Conservation (phyloP, 1,140 invertebrate species). For the Pseudomyrmex pallidus region DNA sequence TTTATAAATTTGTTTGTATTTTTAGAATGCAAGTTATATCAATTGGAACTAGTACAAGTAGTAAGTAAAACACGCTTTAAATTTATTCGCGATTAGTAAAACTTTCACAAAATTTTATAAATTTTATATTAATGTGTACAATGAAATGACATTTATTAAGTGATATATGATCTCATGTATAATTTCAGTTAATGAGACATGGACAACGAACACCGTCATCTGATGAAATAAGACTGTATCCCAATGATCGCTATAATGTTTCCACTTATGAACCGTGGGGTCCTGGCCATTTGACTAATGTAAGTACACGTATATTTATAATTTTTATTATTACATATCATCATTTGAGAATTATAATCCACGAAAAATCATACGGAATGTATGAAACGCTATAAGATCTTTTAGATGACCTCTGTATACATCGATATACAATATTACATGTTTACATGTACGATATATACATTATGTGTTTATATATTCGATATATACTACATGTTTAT, state of each 20-base stretch:
- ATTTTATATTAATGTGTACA: too few relatives aligned
- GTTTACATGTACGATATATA: too few relatives aligned
- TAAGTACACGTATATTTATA: slow-evolving; percentile 74
- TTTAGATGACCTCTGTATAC: too few relatives aligned
- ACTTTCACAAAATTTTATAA: too few relatives aligned
- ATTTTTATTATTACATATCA: background rate
- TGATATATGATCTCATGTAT: too few relatives aligned
- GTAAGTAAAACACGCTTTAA: slow-evolving; percentile 51
- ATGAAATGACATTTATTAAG: background rate
- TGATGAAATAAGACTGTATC: slow-evolving; percentile 81
- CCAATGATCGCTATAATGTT: slow-evolving; percentile 81
- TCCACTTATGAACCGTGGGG: slow-evolving; percentile 80
- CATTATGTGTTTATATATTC: background rate
- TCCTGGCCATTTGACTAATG: slow-evolving; percentile 85
- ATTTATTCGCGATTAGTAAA: too few relatives aligned
- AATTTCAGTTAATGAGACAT: slow-evolving; percentile 85
- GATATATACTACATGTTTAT: background rate
- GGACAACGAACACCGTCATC: slow-evolving; percentile 85
- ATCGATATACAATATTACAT: too few relatives aligned
- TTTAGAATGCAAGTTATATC: slow-evolving; percentile 17
- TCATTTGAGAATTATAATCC: background rate
- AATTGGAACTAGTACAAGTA: slow-evolving; percentile 64
- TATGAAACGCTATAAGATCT: background rate
- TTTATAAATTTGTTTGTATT: slow-evolving; percentile 18
- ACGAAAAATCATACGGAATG: background rate